These are phyloP conservation scores for Lasiurus cinereus DNA, from an alignment of 2,113 vertebrate species.

Conservation along the genomic window DNA sequence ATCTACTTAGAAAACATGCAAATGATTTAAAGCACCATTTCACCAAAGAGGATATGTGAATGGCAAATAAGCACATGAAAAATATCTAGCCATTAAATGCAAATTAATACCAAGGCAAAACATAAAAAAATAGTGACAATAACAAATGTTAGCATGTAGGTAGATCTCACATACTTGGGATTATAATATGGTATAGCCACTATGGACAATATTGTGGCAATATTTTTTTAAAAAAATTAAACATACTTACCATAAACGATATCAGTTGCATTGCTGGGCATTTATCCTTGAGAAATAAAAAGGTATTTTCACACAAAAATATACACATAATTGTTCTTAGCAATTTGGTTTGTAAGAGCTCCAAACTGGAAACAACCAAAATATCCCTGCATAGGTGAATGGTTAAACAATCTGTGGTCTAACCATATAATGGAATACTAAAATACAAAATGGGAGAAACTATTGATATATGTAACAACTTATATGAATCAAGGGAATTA, in stretches of 20 bases:
- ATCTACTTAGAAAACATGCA: neutral
- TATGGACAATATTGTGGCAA: neutral
- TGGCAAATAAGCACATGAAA: neutral
- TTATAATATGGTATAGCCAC: neutral
- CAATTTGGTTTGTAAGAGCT: neutral
- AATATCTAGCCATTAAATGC: neutral
- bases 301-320: neutral
- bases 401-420: neutral
- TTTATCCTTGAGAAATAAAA: slow-evolving; percentile 24
- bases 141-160: neutral
- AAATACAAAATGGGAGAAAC: neutral
- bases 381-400: neutral
- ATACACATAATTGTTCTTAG: neutral
- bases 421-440: neutral
- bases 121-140: neutral
- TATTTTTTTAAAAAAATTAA: neutral
- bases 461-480: neutral
- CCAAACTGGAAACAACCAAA: neutral
- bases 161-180: neutral
- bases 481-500: neutral
- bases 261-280: neutral
- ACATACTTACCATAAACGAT: neutral
- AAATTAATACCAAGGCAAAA: neutral
- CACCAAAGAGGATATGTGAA: neutral
- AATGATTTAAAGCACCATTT: neutral